These are phyloP conservation scores for Idris sp. DNA, from an alignment of 1,140 invertebrate species.

Conservation along the genomic window DNA sequence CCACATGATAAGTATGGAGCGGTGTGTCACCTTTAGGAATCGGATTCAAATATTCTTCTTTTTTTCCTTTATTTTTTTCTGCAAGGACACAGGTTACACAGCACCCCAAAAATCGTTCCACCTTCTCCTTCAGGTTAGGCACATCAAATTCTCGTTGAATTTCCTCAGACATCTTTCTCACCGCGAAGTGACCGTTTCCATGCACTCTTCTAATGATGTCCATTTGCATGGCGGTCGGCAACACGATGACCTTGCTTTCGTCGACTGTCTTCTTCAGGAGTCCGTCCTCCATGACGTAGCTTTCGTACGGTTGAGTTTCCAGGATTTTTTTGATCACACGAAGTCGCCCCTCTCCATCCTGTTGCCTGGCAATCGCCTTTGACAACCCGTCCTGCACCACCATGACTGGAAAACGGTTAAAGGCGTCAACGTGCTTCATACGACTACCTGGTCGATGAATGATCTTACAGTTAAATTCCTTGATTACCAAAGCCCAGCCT, in stretches of 20 bases:
- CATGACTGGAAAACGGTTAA: background rate
- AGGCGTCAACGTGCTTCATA: constrained; percentile 1
- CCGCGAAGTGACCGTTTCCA: background rate
- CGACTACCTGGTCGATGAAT: background rate
- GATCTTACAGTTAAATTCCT: background rate
- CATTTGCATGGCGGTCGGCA: background rate
- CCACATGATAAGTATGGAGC: too few species aligned
- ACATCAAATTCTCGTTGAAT: background rate
- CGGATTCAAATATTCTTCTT: background rate
- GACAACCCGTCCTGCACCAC: too few species aligned
- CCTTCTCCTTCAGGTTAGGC: background rate
- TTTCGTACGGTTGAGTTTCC: background rate
- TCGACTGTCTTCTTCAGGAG: background rate
- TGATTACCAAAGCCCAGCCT: background rate
- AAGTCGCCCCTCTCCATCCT: too few species aligned
- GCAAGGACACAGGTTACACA: background rate
- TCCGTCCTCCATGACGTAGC: background rate
- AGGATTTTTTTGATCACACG: background rate
- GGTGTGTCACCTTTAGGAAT: background rate
- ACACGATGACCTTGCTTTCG: background rate
- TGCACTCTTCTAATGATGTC: background rate
- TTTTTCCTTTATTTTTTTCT: background rate
- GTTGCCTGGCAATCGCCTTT: too few species aligned
- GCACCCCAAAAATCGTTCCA: background rate
- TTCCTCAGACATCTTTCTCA: background rate